Evolutionary conservation across 2,113 vertebrate species (phyloP), one percentile per base, ranked within the genome.

Genomic region (Carassius gibelio): DNA sequence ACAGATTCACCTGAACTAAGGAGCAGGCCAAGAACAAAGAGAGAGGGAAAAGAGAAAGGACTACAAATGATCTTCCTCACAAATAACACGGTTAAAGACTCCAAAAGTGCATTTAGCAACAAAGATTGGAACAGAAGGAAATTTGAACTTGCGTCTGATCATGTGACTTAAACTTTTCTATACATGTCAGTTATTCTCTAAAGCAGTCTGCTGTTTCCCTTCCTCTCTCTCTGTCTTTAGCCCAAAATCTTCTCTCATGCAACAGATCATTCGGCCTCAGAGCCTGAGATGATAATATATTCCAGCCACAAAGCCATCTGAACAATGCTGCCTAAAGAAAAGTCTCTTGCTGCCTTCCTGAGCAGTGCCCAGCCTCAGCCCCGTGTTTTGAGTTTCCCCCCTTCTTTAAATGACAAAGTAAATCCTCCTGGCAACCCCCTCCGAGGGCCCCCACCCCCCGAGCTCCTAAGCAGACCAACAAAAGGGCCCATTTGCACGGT

Each of bases 401-500:
- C 87, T 86, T 80, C 77, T 90, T 90, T 89, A 88, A 89, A 89
- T 90, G 85, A 90, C 88, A 90, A 88, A 89, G 84, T 86, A 85
- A 90, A 86, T 87, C 88, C 87, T 84, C 87, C 82, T 75, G 76
- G 48, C 77, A 85, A 74, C 85, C 83, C 87, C 89, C 80, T 77
- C 72, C 5, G 23, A 81, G 80, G 86, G 50, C 48, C 68, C 85
- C 61, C 74, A 57, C 50, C 83, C 84, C 83, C 87, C 64, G 78
- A 86, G 86, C 84, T 84, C 74, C 82, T 77, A 85, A 84, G 85
- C 84, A 85, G 71, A 61, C 38, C 75, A 88, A 90, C 90, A 90
- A 90, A 90, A 88, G 88, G 82, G 78, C 82, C 88, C 86, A 89
- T 90, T 90, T 90, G 90, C 87, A 90, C 86, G 80, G 88, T 90